Evolutionary conservation across 92 coral and sea anemone genomes (phyloP), one percentile per base, ranked within the genome.

Genomic region (Nematostella vectensis): DNA sequence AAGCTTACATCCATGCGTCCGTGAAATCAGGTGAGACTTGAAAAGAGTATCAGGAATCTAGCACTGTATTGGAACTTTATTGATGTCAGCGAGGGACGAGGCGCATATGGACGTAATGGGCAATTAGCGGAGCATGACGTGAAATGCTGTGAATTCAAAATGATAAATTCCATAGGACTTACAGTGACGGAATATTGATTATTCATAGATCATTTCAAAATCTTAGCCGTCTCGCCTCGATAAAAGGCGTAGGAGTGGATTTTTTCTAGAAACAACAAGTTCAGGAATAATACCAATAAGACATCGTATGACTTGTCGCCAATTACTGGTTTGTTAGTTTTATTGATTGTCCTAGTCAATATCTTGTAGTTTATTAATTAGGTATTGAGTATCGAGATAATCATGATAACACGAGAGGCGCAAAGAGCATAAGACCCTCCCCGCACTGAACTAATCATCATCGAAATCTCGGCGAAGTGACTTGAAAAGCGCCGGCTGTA

Each of bases 1-100:
- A 31, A 62, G 60, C 70, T 23, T 83, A 70, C 65, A 68, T 85
- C 22, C 95, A 85, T 48, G 95, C 83, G 0, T 85, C 95, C 10
- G 95, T 85, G 22, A 82, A 76, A 59, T 61, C 84, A 40, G 88
- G 95, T 84, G 56, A 16, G 31, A 1, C 43, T n/a, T n/a, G n/a
- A n/a, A n/a, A n/a, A n/a, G n/a, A n/a, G n/a, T 1, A 9, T 9
- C 15, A 37, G 9, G 15, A 9, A 37, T 9, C 43, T 37, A 37
- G 10, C 15, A 15, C 9, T 37, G 9, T 15, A 37, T 37, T 37
- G 9, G 43, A n/a, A n/a, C n/a, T n/a, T n/a, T n/a, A n/a, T n/a
- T n/a, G n/a, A n/a, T n/a, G n/a, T n/a, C n/a, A n/a, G n/a, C n/a
- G n/a, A n/a, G n/a, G n/a, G n/a, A n/a, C n/a, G n/a, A n/a, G n/a